phyloP scores from a whole-genome alignment of 2,113 vertebrate species.

The Laticauda laticaudata region DNA sequence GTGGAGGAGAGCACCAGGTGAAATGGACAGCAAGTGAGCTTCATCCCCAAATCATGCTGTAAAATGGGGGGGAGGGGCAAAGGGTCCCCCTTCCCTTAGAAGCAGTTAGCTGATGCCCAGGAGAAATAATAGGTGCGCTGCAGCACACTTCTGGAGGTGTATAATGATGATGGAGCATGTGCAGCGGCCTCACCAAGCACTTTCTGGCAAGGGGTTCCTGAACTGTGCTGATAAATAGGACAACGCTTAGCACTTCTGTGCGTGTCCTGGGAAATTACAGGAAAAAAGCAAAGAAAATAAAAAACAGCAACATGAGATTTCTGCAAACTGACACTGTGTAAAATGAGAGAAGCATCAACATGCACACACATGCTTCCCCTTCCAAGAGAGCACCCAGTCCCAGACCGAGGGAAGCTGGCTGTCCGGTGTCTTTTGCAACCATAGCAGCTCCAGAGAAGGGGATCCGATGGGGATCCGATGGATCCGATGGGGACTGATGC shows the following conservation, averaged over 20 bases:
- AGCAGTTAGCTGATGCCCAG: neutral
- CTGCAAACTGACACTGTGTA: neutral
- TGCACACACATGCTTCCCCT: too few species aligned
- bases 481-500: too few species aligned
- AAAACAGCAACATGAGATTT: neutral
- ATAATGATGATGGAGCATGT: neutral
- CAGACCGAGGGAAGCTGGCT: neutral
- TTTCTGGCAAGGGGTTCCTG: neutral
- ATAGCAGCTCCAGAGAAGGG: neutral
- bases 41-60: neutral
- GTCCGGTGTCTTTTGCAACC: too few species aligned
- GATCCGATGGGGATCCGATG: neutral
- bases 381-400: neutral
- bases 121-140: neutral
- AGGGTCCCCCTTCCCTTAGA: neutral
- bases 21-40: neutral
- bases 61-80: neutral
- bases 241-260: neutral
- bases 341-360: neutral
- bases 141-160: neutral
- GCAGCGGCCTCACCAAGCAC: neutral
- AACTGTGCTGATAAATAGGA: neutral
- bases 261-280: neutral
- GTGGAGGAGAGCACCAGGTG: neutral
- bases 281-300: neutral